Evolutionary conservation across 1,140 invertebrate species (phyloP).

Genomic region (Ceratosolen fusciceps): DNA sequence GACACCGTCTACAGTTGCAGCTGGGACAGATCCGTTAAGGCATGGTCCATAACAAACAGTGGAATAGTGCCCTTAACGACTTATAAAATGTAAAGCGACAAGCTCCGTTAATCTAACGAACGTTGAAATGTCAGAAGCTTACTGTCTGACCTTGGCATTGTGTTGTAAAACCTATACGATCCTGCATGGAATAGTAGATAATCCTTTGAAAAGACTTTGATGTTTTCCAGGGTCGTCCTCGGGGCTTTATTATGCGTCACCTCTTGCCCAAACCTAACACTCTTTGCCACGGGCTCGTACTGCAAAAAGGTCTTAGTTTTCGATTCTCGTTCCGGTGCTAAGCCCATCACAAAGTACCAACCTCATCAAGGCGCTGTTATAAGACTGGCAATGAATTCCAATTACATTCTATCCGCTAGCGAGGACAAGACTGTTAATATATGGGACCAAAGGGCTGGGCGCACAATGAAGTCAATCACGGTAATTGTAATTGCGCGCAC

Average conservation of each 20-base stretch:
- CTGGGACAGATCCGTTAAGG: constrained; percentile 64
- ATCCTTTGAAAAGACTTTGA: constrained; percentile 33
- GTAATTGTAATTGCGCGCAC: too few relatives aligned
- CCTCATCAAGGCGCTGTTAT: constrained; percentile 62
- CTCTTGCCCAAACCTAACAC: constrained; percentile 55
- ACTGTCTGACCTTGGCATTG: not conserved
- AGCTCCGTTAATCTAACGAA: constrained; percentile 1
- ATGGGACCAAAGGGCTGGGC: constrained; percentile 63
- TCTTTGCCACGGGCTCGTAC: constrained; percentile 63
- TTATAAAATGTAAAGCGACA: constrained; percentile 58
- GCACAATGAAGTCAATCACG: constrained; percentile 56
- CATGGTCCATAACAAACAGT: constrained; percentile 57
- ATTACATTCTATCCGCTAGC: constrained; percentile 64
- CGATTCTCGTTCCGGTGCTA: constrained; percentile 56
- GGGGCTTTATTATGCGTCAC: constrained; percentile 61
- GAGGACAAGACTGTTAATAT: constrained; percentile 64
- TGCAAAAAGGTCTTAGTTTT: constrained; percentile 60
- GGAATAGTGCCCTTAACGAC: constrained; percentile 56
- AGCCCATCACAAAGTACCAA: constrained; percentile 55
- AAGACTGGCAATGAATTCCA: constrained; percentile 60
- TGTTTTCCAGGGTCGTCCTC: constrained; percentile 52
- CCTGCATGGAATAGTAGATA: constrained; percentile 29
- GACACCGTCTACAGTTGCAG: constrained; percentile 66
- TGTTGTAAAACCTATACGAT: constrained; percentile 19
- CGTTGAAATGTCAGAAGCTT: constrained; percentile 22